Conservation (phyloP, 2,888 invertebrate genomes). For the Chesias legatella region DNA sequence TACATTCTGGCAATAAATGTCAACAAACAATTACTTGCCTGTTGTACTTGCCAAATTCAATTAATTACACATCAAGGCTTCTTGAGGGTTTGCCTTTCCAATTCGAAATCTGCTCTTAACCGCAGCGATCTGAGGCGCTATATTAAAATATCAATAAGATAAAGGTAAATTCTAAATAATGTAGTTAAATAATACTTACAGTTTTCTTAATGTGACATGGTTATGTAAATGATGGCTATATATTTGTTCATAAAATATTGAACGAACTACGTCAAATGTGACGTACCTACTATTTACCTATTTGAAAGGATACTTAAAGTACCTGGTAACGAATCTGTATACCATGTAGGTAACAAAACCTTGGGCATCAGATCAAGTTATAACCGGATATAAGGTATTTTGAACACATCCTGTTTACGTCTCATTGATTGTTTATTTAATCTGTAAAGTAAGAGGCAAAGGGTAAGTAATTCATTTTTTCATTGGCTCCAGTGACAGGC, state of each 20-base stretch:
- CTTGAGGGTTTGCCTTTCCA: constrained; percentile 41
- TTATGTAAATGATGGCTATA: no score
- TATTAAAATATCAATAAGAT: constrained; percentile 26
- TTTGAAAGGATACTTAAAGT: no score
- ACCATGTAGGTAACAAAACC: no score
- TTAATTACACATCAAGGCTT: constrained; percentile 41
- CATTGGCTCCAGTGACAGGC: constrained; percentile 18
- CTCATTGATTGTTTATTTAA: constrained; percentile 25
- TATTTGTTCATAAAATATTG: no score
- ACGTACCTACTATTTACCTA: no score
- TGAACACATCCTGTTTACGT: constrained; percentile 29
- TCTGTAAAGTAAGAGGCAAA: constrained; percentile 24
- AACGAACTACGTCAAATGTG: no score
- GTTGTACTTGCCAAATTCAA: constrained; percentile 52
- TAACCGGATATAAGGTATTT: constrained; percentile 29
- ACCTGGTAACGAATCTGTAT: no score
- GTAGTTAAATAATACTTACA: no score
- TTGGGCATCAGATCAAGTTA: constrained; percentile 6
- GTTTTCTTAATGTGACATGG: no score
- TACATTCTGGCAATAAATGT: no score
- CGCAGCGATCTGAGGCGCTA: constrained; percentile 23
- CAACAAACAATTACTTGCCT: no score
- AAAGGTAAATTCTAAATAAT: no score
- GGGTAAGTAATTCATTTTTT: constrained; percentile 26
- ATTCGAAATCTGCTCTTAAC: constrained; percentile 27